phyloP scores from a whole-genome alignment of 2,113 vertebrate genomes.

The Athene noctua region DNA sequence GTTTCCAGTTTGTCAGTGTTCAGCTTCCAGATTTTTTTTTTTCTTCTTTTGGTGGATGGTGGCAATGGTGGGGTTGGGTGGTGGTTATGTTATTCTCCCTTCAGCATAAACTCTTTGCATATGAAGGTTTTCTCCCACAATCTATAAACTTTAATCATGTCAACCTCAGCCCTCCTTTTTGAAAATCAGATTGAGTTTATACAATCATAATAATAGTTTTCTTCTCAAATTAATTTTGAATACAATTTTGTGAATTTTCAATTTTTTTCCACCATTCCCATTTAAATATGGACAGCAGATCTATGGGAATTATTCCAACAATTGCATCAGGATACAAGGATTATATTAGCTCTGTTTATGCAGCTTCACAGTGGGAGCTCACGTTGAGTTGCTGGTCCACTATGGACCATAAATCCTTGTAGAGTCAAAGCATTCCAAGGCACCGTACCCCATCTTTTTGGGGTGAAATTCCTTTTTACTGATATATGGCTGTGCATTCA shows the following conservation, averaged over 20 bases:
- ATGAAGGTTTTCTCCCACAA: background rate
- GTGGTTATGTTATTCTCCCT: background rate
- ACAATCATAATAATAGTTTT: background rate
- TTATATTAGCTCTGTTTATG: background rate
- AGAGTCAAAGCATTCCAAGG: background rate
- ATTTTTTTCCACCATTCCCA: background rate
- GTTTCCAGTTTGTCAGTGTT: background rate
- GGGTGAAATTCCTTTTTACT: background rate
- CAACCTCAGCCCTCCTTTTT: background rate
- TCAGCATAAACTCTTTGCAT: background rate
- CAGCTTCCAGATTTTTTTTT: background rate
- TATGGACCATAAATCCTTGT: background rate
- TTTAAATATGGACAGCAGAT: slow-evolving; percentile 34
- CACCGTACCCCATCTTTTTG: background rate
- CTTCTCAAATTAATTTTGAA: background rate
- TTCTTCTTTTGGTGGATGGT: background rate
- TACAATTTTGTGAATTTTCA: background rate
- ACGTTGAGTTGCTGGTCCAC: background rate
- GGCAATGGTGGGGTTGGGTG: background rate
- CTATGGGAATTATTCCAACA: slow-evolving; percentile 12
- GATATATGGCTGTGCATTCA: background rate
- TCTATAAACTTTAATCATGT: background rate
- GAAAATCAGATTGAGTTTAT: background rate
- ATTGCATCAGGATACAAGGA: background rate
- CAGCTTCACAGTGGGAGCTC: background rate